Conservation (phyloP, 1,140 invertebrate species). For the Pseudomyrmex concolor region DNA sequence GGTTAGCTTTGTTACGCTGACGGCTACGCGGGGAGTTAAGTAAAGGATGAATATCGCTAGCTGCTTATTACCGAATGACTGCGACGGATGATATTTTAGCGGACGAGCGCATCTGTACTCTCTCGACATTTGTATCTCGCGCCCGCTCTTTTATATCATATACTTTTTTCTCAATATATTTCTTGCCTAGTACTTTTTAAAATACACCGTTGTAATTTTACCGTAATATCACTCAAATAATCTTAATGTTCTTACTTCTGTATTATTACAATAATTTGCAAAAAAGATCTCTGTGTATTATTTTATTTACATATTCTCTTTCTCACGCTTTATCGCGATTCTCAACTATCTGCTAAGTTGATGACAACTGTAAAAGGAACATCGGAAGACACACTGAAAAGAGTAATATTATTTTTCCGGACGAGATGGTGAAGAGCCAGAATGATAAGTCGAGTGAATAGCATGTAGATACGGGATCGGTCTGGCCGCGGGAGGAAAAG, state of each 20-base stretch:
- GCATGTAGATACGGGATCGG: slow-evolving; percentile 60
- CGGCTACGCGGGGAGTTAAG: slow-evolving; percentile 63
- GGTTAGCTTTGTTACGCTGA: slow-evolving; percentile 65
- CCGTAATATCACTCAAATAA: background rate
- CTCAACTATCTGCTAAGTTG: background rate
- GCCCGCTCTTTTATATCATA: background rate
- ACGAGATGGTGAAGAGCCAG: slow-evolving; percentile 61
- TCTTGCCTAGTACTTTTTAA: background rate
- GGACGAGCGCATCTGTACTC: background rate
- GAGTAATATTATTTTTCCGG: slow-evolving; percentile 47
- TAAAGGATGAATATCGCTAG: slow-evolving; percentile 66
- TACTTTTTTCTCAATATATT: background rate
- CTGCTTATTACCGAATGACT: slow-evolving; percentile 70
- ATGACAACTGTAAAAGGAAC: background rate
- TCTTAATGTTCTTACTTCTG: background rate
- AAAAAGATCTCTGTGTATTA: too few species aligned
- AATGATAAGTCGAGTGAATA: slow-evolving; percentile 68
- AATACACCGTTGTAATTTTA: background rate
- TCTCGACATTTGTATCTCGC: background rate
- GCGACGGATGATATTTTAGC: slow-evolving; percentile 61
- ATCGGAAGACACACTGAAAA: background rate
- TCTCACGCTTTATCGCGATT: background rate
- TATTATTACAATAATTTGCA: background rate
- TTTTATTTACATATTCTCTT: background rate
- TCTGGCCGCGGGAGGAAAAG: slow-evolving; percentile 61